A percentile compares a stretch with the other conserved stretches of the same genome.
Evolutionary conservation across 92 coral and sea anemone species (phyloP).

Genomic region (Metridium senile): DNA sequence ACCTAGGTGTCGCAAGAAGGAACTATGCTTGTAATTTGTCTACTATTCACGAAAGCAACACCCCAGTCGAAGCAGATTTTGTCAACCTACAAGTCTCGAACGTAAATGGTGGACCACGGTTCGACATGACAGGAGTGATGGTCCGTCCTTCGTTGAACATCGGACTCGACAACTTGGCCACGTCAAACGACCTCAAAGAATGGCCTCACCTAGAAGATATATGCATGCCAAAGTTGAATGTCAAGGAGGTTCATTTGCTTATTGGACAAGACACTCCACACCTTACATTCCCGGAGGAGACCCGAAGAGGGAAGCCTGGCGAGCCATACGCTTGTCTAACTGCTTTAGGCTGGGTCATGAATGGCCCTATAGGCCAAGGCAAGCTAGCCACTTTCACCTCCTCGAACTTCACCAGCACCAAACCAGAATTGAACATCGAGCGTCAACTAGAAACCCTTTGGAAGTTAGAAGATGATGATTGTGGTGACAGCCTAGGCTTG

Average conservation of each 20-base stretch:
- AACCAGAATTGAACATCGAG: conserved; percentile 41
- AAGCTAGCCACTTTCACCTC: conserved; percentile 27
- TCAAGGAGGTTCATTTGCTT: conserved; percentile 36
- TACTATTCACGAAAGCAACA: conserved; percentile 35
- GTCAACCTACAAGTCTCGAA: conserved; percentile 43
- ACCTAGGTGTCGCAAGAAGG: conserved; percentile 38
- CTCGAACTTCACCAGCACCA: conserved; percentile 27
- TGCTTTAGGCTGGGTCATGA: conserved; percentile 47
- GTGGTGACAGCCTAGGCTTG: conserved; percentile 51
- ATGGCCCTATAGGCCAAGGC: conserved; percentile 39
- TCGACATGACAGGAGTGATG: conserved; percentile 50
- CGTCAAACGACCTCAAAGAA: conserved; percentile 37
- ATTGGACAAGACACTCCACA: conserved; percentile 55
- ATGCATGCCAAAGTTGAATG: conserved; percentile 26
- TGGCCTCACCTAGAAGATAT: conserved; percentile 48
- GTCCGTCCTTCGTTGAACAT: conserved; percentile 53
- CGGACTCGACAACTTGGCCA: conserved; percentile 38
- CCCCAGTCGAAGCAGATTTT: conserved; percentile 32
- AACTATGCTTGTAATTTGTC: conserved; percentile 27
- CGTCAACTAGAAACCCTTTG: conserved; percentile 45
- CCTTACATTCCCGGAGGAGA: conserved; percentile 44
- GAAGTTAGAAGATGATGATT: conserved; percentile 43
- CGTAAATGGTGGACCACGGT: conserved; percentile 37
- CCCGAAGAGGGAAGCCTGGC: conserved; percentile 47
- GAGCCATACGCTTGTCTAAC: conserved; percentile 57